phyloP scores from a whole-genome alignment of 2,888 invertebrate species.

The Phyllotreta striolata region DNA sequence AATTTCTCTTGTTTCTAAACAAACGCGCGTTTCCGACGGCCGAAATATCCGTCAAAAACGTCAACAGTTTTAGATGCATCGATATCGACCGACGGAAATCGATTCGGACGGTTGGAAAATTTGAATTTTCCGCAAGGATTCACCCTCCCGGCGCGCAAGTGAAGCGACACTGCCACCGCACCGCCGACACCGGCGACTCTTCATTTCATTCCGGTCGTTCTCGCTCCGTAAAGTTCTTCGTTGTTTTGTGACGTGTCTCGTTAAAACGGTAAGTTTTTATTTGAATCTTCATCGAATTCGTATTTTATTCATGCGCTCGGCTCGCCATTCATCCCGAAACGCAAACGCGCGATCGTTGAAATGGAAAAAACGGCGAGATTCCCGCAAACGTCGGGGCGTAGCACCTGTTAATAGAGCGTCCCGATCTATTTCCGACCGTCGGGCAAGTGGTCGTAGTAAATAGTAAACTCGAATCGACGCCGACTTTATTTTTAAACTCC shows the following conservation, averaged over 20 bases:
- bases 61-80: conserved; percentile 35
- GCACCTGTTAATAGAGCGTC: conserved; percentile 42
- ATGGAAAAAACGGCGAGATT: not conserved
- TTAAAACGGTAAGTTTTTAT: conserved; percentile 55
- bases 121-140: conserved; percentile 50
- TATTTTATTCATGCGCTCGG: too few relatives aligned
- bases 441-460: conserved; percentile 48
- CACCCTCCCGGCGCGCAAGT: conserved; percentile 45
- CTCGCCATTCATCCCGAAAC: not conserved
- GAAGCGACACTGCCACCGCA: conserved; percentile 53
- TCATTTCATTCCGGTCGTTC: conserved; percentile 58
- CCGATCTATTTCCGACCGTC: conserved; percentile 44
- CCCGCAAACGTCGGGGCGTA: too few relatives aligned
- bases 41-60: conserved; percentile 37
- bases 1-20: conserved; percentile 42
- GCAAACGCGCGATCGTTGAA: conserved; percentile 4
- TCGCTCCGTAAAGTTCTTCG: conserved; percentile 56
- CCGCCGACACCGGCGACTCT: conserved; percentile 52
- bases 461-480: conserved; percentile 21
- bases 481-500: conserved; percentile 33
- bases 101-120: conserved; percentile 42
- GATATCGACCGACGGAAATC: conserved; percentile 30
- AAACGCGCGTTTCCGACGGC: conserved; percentile 40
- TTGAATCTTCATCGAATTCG: not conserved
- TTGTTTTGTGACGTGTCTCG: conserved; percentile 59